These are phyloP conservation scores for Chelonus formosanus DNA, from an alignment of 2,888 invertebrate species.

Conservation along the genomic window DNA sequence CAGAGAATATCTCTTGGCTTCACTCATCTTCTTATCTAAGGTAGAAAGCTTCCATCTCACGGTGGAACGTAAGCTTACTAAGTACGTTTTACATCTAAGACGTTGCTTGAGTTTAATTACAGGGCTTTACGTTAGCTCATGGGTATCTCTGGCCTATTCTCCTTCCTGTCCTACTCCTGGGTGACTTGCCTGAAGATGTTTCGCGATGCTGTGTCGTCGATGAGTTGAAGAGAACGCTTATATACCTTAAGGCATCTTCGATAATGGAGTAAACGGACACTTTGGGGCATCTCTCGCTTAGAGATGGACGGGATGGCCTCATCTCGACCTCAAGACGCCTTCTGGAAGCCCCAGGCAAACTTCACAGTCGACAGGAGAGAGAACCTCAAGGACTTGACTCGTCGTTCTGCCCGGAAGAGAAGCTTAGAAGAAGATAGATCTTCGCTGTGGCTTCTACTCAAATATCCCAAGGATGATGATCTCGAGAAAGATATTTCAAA, in stretches of 20 bases:
- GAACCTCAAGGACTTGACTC: slow-evolving; percentile 13
- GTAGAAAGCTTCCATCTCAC: slow-evolving; percentile 28
- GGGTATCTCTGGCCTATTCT: slow-evolving; percentile 27
- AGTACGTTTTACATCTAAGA: slow-evolving; percentile 64
- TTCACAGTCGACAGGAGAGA: slow-evolving; percentile 11
- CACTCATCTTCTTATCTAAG: slow-evolving; percentile 5
- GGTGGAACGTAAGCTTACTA: slow-evolving; percentile 53
- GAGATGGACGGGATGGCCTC: slow-evolving; percentile 42
- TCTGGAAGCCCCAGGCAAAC: slow-evolving; percentile 30
- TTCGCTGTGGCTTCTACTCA: slow-evolving; percentile 30
- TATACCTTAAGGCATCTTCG: slow-evolving; percentile 37
- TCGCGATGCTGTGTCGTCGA: slow-evolving; percentile 14
- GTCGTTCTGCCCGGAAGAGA: background rate
- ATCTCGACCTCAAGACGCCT: slow-evolving; percentile 31
- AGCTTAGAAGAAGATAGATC: background rate
- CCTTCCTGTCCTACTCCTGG: slow-evolving; percentile 2
- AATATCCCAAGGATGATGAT: slow-evolving; percentile 37
- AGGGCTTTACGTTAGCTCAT: slow-evolving; percentile 48
- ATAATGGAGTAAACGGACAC: slow-evolving; percentile 49
- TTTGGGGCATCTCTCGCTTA: slow-evolving; percentile 35
- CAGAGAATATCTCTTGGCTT: slow-evolving; percentile 38
- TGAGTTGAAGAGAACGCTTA: slow-evolving; percentile 19
- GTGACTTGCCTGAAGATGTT: slow-evolving; percentile 10
- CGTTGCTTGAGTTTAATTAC: slow-evolving; percentile 60
- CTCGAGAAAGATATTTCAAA: slow-evolving; percentile 32